Evolutionary conservation across 2,888 invertebrate genomes (phyloP).

Genomic region (Bellardia bayeri): DNA sequence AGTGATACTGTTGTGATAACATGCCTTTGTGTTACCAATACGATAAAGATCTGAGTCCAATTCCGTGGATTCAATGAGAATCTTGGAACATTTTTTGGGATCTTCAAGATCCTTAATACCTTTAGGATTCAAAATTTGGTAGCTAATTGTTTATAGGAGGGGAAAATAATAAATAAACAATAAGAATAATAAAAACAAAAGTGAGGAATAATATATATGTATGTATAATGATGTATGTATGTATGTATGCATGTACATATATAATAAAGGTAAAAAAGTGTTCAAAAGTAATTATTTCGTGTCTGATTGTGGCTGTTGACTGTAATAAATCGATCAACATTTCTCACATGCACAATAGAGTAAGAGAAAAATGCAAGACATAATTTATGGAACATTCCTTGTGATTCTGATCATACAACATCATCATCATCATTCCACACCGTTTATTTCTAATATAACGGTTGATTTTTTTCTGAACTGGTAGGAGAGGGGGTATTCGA

Average conservation of each 20-base stretch:
- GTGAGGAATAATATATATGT: not conserved
- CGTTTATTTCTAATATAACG: slow-evolving; percentile 48
- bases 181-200: slow-evolving; percentile 5
- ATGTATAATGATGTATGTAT: no score
- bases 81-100: slow-evolving; percentile 92
- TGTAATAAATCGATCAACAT: slow-evolving; percentile 42
- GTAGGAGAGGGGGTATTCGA: not conserved
- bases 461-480: not conserved
- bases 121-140: slow-evolving; percentile 99
- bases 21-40: slow-evolving; percentile 99
- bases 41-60: slow-evolving; percentile 97
- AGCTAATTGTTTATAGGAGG: slow-evolving; percentile 86
- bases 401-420: not conserved
- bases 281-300: not conserved
- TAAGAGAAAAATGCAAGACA: slow-evolving; percentile 27
- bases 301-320: slow-evolving; percentile 23
- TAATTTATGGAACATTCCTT: slow-evolving; percentile 3
- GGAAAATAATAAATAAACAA: slow-evolving; percentile 37
- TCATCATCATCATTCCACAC: slow-evolving; percentile 29
- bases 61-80: slow-evolving; percentile 92
- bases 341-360: slow-evolving; percentile 34
- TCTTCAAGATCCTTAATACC: slow-evolving; percentile 90
- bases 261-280: not conserved
- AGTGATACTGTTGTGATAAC: slow-evolving; percentile 78
- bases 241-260: not conserved